phyloP scores from a whole-genome alignment of 2,113 vertebrate genomes.

The Apteryx mantelli region DNA sequence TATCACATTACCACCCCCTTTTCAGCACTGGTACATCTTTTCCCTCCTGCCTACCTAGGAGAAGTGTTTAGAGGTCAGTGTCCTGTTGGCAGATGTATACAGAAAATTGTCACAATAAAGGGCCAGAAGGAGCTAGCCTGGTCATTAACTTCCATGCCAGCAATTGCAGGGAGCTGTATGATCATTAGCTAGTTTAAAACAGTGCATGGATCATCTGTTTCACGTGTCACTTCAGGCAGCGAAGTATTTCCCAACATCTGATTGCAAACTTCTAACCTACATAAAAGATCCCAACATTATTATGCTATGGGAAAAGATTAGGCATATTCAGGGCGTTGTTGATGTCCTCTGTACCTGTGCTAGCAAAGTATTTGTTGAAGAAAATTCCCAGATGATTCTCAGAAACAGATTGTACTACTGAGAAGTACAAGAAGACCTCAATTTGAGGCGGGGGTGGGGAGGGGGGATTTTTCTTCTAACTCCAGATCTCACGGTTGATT shows the following conservation, averaged over 20 bases:
- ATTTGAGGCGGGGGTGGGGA: background rate
- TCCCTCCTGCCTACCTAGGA: background rate
- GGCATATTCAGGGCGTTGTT: background rate
- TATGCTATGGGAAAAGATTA: background rate
- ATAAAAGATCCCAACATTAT: background rate
- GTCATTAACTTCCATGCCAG: background rate
- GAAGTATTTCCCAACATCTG: background rate
- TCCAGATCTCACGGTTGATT: background rate
- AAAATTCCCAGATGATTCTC: background rate
- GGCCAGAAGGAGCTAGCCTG: background rate
- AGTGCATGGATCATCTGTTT: background rate
- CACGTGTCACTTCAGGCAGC: background rate
- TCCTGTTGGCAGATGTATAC: background rate
- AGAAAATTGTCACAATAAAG: background rate
- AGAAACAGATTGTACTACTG: background rate
- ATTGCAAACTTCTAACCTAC: background rate
- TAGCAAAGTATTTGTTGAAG: background rate
- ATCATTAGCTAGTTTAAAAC: background rate
- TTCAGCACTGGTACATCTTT: background rate
- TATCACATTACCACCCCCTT: background rate
- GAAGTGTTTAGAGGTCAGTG: background rate
- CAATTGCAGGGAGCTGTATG: background rate
- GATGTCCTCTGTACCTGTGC: background rate
- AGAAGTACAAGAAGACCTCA: background rate
- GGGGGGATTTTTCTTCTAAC: background rate